A percentile compares a stretch with the other conserved stretches of the same genome.
phyloP scores from a whole-genome alignment of 2,888 invertebrate genomes.

The Megalurothrips usitatus region DNA sequence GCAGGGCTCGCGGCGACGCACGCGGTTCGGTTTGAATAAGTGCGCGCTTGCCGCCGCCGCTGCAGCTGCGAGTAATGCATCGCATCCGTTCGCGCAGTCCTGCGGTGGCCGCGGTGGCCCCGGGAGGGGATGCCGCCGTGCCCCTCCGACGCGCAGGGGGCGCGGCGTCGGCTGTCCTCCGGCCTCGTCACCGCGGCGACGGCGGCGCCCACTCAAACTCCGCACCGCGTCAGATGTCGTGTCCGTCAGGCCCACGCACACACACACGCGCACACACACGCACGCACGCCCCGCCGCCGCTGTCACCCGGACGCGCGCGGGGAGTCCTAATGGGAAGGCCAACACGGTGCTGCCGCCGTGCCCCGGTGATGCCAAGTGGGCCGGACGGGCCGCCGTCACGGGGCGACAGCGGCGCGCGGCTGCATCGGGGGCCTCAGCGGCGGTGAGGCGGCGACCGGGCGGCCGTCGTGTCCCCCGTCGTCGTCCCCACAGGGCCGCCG shows the following conservation, averaged over 20 bases:
- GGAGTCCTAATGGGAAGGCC: conserved; percentile 6
- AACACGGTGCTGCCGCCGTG: neutral
- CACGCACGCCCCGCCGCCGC: neutral
- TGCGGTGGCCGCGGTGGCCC: too few species aligned
- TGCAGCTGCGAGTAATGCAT: too few species aligned
- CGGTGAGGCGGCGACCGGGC: neutral
- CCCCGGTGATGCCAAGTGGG: neutral
- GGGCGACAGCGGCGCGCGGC: neutral
- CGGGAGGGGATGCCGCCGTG: too few species aligned
- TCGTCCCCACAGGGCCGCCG: too few species aligned
- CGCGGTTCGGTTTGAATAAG: too few species aligned
- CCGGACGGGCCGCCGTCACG: neutral
- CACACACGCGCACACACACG: conserved; percentile 8
- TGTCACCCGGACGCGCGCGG: neutral
- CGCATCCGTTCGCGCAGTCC: too few species aligned
- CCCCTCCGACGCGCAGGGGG: too few species aligned
- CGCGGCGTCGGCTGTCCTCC: too few species aligned
- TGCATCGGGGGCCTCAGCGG: neutral
- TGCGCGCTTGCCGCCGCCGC: too few species aligned
- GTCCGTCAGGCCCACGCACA: conserved; percentile 14
- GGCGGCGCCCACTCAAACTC: neutral
- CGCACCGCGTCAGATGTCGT: conserved; percentile 8
- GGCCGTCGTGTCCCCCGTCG: too few species aligned
- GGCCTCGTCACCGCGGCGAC: neutral
- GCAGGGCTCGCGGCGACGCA: too few species aligned